These are phyloP conservation scores for Caprella mutica DNA, from an alignment of 2,888 invertebrate genomes.

Conservation along the genomic window DNA sequence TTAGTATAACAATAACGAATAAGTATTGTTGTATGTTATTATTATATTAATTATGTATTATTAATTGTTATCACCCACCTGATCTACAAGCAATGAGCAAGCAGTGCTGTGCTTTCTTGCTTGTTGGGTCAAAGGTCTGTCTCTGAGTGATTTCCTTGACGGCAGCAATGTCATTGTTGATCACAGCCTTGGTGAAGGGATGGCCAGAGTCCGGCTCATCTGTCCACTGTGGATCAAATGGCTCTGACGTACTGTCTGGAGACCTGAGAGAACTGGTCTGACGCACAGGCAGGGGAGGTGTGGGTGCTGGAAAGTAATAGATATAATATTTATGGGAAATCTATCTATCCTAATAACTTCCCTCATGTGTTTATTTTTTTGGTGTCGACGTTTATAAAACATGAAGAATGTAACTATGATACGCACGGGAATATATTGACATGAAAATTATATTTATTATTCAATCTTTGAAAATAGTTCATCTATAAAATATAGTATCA, in stretches of 20 bases:
- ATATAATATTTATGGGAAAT: too few species aligned
- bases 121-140: constrained; percentile 26
- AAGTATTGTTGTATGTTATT: background rate
- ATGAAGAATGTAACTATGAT: too few species aligned
- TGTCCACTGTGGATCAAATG: constrained; percentile 14
- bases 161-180: constrained; percentile 17
- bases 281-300: background rate
- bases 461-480: too few species aligned
- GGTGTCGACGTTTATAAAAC: too few species aligned
- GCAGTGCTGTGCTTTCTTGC: constrained; percentile 30
- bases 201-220: constrained; percentile 30
- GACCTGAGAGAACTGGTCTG: background rate
- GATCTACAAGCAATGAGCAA: constrained; percentile 29
- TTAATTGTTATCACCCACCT: constrained; percentile 11
- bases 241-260: background rate
- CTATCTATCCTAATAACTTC: too few species aligned
- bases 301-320: background rate
- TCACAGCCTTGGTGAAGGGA: constrained; percentile 29
- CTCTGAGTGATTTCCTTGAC: constrained; percentile 20
- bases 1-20: background rate
- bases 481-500: too few species aligned
- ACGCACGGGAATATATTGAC: too few species aligned
- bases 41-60: background rate
- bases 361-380: too few species aligned
- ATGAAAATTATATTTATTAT: too few species aligned